Evolutionary conservation across 30 jellyfish, hydroid and myxozoan genomes (phyloP).

Genomic region (Sanderia malayensis): DNA sequence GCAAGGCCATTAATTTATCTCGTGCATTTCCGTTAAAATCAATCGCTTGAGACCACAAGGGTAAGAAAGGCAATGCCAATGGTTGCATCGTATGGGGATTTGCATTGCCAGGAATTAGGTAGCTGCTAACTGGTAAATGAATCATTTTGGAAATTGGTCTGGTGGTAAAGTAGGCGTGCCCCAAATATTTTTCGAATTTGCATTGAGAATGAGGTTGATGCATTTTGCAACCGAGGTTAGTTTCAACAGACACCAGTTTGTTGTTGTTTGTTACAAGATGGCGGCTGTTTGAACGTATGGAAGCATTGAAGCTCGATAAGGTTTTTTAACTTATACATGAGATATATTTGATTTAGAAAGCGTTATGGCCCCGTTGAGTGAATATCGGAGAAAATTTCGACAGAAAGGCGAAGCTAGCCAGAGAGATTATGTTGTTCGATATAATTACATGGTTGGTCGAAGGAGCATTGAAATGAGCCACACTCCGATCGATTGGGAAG

Average conservation of each 20-base stretch:
- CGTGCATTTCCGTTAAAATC: too few species aligned
- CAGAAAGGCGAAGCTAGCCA: slow-evolving; percentile 33
- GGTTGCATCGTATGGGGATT: too few species aligned
- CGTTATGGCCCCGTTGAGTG: slow-evolving; percentile 17
- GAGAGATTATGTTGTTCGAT: slow-evolving; percentile 21
- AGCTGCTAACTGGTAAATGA: too few species aligned
- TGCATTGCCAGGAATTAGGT: too few species aligned
- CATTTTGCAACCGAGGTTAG: background rate
- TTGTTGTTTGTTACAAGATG: background rate
- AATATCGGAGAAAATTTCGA: slow-evolving; percentile 15
- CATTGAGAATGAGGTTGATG: background rate
- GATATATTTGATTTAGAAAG: background rate
- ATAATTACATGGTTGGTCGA: slow-evolving; percentile 23
- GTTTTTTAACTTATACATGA: background rate
- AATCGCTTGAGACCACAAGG: too few species aligned
- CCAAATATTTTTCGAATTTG: too few species aligned
- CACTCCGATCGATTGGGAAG: slow-evolving; percentile 28
- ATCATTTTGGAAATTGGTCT: too few species aligned
- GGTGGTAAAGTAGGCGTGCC: too few species aligned
- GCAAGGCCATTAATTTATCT: too few species aligned
- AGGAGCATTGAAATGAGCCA: slow-evolving; percentile 36
- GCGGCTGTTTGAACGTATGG: slow-evolving; percentile 7
- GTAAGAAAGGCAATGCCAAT: too few species aligned
- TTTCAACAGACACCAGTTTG: background rate
- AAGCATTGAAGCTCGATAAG: background rate